These are phyloP conservation scores for Hydroisotoma schaefferi DNA, from an alignment of 2,888 invertebrate genomes.

Conservation along the genomic window DNA sequence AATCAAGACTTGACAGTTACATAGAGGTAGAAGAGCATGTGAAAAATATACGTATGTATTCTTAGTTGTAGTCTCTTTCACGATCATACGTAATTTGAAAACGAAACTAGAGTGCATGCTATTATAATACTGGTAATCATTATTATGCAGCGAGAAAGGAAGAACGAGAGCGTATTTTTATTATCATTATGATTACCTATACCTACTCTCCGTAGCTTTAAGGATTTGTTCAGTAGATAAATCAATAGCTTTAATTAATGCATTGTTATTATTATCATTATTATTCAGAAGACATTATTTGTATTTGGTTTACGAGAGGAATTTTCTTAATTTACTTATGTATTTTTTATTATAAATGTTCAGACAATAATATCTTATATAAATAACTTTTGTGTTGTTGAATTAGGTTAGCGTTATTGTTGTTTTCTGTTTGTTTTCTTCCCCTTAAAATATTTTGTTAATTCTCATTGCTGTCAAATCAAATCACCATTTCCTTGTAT, in stretches of 20 bases:
- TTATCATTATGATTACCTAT: conserved; percentile 11
- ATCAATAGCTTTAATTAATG: not conserved
- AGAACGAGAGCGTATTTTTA: conserved; percentile 23
- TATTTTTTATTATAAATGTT: not conserved
- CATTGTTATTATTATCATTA: not conserved
- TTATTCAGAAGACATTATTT: not conserved
- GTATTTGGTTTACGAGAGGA: not conserved
- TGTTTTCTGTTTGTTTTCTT: no score
- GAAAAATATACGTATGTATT: no score
- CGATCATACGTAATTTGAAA: not conserved
- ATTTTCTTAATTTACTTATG: not conserved
- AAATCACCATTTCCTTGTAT: no score
- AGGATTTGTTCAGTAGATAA: not conserved
- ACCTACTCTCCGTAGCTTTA: not conserved
- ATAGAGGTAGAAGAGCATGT: no score
- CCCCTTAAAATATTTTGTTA: no score
- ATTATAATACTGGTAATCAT: not conserved
- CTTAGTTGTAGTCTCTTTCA: no score
- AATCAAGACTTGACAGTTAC: no score
- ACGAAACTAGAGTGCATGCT: conserved; percentile 2
- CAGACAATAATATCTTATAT: not conserved
- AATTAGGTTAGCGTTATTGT: no score
- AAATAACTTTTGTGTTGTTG: no score
- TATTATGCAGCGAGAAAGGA: not conserved
- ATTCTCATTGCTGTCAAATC: no score